Evolutionary conservation across 2,888 invertebrate species (phyloP).

Genomic region (Tenthredo scrophulariae): DNA sequence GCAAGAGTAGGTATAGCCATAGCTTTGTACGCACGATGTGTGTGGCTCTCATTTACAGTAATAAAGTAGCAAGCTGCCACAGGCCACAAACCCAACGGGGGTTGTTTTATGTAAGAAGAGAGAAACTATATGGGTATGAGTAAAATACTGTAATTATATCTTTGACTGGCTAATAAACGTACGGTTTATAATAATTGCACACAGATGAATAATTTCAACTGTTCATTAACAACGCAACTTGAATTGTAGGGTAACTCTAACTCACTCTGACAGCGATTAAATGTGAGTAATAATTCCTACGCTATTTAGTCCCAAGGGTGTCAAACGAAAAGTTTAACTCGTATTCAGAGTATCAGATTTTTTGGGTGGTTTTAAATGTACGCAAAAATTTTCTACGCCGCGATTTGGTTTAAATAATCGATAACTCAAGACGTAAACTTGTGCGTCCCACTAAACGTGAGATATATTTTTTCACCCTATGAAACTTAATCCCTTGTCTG

Average conservation of each 20-base stretch:
- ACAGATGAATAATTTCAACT: neutral
- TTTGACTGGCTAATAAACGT: neutral
- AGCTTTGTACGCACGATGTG: neutral
- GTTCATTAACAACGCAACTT: neutral
- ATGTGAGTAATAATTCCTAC: neutral
- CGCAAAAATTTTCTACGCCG: neutral
- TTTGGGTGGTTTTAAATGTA: neutral
- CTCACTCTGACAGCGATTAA: neutral
- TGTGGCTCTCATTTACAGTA: neutral
- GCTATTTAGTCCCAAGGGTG: neutral
- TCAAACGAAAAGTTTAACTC: neutral
- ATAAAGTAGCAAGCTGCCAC: neutral
- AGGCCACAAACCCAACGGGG: neutral
- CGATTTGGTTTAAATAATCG: neutral
- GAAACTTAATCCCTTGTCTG: conserved; percentile 15
- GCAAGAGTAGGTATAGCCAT: neutral
- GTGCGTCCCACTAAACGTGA: neutral
- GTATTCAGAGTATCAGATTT: neutral
- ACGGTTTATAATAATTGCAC: conserved; percentile 9
- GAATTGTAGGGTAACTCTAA: neutral
- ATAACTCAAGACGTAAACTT: neutral
- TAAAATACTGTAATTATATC: neutral
- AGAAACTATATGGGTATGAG: neutral
- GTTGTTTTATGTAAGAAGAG: neutral
- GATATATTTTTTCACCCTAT: neutral